Evolutionary conservation across 2,888 invertebrate species (phyloP), one percentile per base, ranked within the genome.

Genomic region (Ophioninae sp.): DNA sequence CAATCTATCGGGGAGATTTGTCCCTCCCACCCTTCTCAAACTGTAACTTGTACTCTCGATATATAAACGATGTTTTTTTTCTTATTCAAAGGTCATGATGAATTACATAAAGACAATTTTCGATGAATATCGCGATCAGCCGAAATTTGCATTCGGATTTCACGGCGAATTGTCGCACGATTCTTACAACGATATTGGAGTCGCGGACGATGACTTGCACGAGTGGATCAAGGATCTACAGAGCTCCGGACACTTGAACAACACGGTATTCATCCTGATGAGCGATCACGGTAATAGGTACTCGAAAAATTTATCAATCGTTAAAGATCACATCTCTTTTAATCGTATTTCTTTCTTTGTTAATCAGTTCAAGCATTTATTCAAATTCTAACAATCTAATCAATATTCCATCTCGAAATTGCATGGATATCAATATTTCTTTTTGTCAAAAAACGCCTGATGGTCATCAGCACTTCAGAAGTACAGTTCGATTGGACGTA

Each of bases 201-300:
- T 95, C 0, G 96, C 96, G 0, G 98, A 98, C 90, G 94, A 95
- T 0, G 97, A 97, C 90, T 91, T 97, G 0, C 92, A 94, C 6
- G 89, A 94, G 0, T 96, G 96, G 94, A 90, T 98, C n/a, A 93
- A 93, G 67, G 93, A 94, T 56, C 93, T 98, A 21, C 93, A 95
- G 64, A 90, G 93, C 6, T 93, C 94, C 0, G 95, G 96, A 0
- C 93, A 95, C 59, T 93, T 98, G 21, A 95, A 98, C 84, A 95
- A 97, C 87, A 97, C 98, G 0, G 90, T 99, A 85, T 93, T 99
- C 0, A 95, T 99, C 77, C 91, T 99, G 3, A 98, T 99, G 97
- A 96, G 98, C 6, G 99, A 99, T 93, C 99, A 99, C 92, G 99
- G 99, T 0, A 96, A 96, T 85, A 96, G 97, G 96, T 96, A 89